Conservation (phyloP, 2,797 vertebrate genomes). For the Eptatretus atami region DNA sequence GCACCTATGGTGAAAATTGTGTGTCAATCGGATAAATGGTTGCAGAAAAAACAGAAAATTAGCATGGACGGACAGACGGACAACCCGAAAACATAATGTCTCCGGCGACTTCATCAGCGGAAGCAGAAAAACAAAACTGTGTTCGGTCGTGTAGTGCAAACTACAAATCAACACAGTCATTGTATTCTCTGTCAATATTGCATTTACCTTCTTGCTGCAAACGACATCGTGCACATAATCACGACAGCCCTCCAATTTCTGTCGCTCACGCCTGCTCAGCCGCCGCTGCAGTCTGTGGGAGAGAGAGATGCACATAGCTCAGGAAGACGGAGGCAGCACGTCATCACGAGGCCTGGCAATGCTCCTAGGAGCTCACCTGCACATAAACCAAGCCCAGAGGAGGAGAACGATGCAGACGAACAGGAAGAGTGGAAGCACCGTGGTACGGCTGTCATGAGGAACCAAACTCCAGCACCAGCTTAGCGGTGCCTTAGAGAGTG, state of each 20-base stretch:
- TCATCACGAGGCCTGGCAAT: neutral
- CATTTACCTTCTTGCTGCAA: conserved; percentile 27
- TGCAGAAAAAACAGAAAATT: too few relatives aligned
- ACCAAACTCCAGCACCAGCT: conserved; percentile 17
- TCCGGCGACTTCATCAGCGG: too few relatives aligned
- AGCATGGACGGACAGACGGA: too few relatives aligned
- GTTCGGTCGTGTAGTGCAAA: too few relatives aligned
- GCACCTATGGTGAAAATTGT: too few relatives aligned
- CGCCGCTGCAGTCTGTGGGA: conserved; percentile 19
- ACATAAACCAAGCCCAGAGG: conserved; percentile 21
- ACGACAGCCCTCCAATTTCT: conserved; percentile 27
- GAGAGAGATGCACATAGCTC: neutral
- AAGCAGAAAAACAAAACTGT: too few relatives aligned
- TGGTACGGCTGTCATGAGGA: conserved; percentile 17
- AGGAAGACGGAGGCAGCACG: neutral
- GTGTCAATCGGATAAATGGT: too few relatives aligned
- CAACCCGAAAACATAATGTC: too few relatives aligned
- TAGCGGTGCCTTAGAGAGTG: conserved; percentile 15
- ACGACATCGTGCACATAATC: conserved; percentile 29
- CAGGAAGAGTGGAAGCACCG: conserved; percentile 24
- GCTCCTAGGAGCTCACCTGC: conserved; percentile 18
- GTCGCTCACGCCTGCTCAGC: conserved; percentile 28
- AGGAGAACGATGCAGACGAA: conserved; percentile 24
- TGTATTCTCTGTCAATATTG: too few relatives aligned
- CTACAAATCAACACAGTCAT: too few relatives aligned